A percentile compares a stretch with the other conserved stretches of the same genome.
Evolutionary conservation across 2,797 vertebrate genomes (phyloP).

Genomic region (Pantherophis alleghaniensis): DNA sequence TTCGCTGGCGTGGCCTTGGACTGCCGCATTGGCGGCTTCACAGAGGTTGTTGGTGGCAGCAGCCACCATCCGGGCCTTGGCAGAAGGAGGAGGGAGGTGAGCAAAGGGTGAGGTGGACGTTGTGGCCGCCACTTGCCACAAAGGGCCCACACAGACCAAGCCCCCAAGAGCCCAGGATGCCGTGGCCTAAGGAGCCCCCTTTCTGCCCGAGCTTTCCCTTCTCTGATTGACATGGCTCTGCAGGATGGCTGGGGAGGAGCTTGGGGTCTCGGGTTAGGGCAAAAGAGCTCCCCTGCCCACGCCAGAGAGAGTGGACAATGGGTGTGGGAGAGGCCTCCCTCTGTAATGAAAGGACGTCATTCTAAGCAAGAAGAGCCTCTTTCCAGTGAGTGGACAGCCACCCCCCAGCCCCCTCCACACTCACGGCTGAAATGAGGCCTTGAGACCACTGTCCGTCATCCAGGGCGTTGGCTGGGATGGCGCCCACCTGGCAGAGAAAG

Average conservation of each 20-base stretch:
- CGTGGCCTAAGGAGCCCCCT: neutral
- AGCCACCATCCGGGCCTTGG: conserved; percentile 84
- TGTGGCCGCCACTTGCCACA: neutral
- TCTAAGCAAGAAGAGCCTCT: neutral
- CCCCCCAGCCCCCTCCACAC: conserved; percentile 53
- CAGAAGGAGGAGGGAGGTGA: fast-evolving
- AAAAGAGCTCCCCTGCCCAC: neutral
- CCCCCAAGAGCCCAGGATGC: neutral
- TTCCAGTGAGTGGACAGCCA: neutral
- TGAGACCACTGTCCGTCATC: conserved; percentile 99
- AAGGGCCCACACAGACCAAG: neutral
- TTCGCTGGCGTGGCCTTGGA: conserved; percentile 85
- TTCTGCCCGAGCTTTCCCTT: neutral
- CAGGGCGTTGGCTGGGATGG: conserved; percentile 89
- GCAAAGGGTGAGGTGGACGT: neutral
- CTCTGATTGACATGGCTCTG: neutral
- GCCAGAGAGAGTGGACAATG: too few species aligned
- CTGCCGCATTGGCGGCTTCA: conserved; percentile 82
- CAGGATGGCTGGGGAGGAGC: too few species aligned
- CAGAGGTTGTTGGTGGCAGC: conserved; percentile 85
- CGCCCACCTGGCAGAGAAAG: conserved; percentile 79
- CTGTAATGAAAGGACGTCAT: neutral
- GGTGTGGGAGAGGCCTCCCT: neutral
- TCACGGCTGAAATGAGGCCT: conserved; percentile 96
- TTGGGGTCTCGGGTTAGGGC: neutral